Base-by-base conservation (phyloP, 1,140 invertebrate species). In the Charaxes varanes region DNA sequence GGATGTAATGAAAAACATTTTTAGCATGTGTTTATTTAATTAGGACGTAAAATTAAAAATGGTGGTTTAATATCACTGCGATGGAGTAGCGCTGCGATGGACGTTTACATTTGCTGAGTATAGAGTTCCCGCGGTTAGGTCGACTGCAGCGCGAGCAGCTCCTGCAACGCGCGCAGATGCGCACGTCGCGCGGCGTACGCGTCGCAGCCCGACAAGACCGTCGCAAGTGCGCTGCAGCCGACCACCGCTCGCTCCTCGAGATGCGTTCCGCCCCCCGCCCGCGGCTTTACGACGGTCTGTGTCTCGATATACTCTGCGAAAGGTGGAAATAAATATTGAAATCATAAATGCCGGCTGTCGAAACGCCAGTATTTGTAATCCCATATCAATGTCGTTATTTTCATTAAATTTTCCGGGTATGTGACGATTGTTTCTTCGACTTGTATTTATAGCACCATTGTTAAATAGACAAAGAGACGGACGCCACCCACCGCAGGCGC, bases 401-500 rank as follows among this genome's bases (percentile, higher is more conserved):
- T 2, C 8, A 22, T 3, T 6, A 8, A 3, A 22, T 7, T 4
- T 7, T 3, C 6, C 6, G 3, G 2, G 3, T 3, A 8, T 8
- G 21, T 11, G 8, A 24, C 6, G 23, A 3, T 6, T 2, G 23
- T 8, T n/a, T n/a, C 23, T 26, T n/a, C n/a, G n/a, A n/a, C n/a
- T n/a, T n/a, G n/a, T n/a, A n/a, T n/a, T n/a, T n/a, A n/a, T n/a
- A n/a, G n/a, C n/a, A n/a, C n/a, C n/a, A n/a, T n/a, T n/a, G n/a
- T n/a, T n/a, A n/a, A n/a, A n/a, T n/a, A n/a, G n/a, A n/a, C n/a
- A n/a, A n/a, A 19, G 7, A 4, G 18, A 19, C 18, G 18, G 4
- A 19, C 4, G 18, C 4, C 7, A 19, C 5, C 14, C 8, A 42
- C 41, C 63, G 8, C 71, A 76, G 4, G 62, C 15, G 0, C n/a